These are phyloP conservation scores for Puffinus mauretanicus DNA, from an alignment of 2,113 vertebrate species.

Conservation along the genomic window DNA sequence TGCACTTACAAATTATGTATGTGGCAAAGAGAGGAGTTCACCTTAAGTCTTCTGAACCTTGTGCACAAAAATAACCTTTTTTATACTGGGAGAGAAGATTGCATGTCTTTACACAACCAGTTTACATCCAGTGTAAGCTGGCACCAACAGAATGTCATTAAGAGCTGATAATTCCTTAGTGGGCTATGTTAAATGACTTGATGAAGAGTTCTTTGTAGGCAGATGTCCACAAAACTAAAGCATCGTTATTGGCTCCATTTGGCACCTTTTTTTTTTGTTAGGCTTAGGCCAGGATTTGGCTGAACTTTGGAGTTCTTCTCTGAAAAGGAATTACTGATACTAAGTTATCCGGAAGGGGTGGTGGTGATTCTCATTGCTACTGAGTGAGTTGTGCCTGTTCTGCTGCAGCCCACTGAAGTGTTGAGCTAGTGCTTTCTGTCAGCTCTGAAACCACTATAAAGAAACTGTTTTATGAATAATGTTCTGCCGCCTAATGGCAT, in stretches of 20 bases:
- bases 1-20: not conserved
- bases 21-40: not conserved
- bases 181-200: not conserved
- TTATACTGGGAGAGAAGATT: not conserved
- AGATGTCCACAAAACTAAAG: not conserved
- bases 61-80: not conserved
- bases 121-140: not conserved
- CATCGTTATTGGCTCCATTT: not conserved
- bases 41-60: not conserved
- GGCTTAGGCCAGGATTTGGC: not conserved
- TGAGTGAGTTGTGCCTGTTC: not conserved
- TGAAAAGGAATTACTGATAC: not conserved
- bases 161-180: not conserved
- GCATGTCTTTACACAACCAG: not conserved
- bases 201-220: not conserved
- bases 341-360: rapidly evolving
- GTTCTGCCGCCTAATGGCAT: not conserved
- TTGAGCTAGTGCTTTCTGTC: not conserved
- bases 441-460: not conserved
- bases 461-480: not conserved
- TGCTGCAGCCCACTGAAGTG: not conserved
- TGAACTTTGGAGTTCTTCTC: not conserved
- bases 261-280: not conserved
- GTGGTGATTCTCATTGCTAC: not conserved
- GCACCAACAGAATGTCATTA: not conserved